A percentile compares a stretch with the other conserved stretches of the same genome.
These are phyloP conservation scores for Cataglyphis rosenhaueri DNA, from an alignment of 2,888 invertebrate species.

Conservation along the genomic window DNA sequence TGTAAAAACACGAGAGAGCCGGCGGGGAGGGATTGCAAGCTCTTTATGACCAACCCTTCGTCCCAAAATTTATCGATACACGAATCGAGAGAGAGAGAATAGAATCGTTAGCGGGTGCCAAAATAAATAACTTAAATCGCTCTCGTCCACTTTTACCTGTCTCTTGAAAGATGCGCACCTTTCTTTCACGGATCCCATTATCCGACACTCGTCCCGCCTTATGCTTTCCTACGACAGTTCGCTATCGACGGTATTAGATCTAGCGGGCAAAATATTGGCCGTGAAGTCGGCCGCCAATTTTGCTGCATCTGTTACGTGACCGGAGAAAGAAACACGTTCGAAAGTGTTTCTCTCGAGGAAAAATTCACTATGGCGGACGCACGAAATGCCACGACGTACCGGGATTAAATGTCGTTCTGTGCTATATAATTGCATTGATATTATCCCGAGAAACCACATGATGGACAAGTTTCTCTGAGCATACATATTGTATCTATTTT, in stretches of 20 bases:
- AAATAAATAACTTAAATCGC: slow-evolving; percentile 66
- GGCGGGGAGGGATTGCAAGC: slow-evolving; percentile 43
- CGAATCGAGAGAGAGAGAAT: slow-evolving; percentile 60
- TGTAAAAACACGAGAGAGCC: slow-evolving; percentile 51
- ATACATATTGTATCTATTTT: background rate
- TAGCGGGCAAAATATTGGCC: slow-evolving; percentile 55
- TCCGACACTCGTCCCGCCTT: slow-evolving; percentile 53
- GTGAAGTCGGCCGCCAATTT: slow-evolving; percentile 37
- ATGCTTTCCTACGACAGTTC: slow-evolving; percentile 25
- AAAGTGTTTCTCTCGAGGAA: slow-evolving; percentile 44
- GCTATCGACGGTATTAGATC: slow-evolving; percentile 68
- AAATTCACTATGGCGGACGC: slow-evolving; percentile 45
- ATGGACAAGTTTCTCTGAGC: slow-evolving; percentile 39
- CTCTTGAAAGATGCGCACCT: slow-evolving; percentile 51
- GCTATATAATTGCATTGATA: slow-evolving; percentile 36
- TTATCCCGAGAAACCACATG: slow-evolving; percentile 34
- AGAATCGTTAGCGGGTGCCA: slow-evolving; percentile 74
- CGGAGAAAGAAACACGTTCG: slow-evolving; percentile 14
- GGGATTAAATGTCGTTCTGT: slow-evolving; percentile 68
- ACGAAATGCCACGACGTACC: slow-evolving; percentile 68
- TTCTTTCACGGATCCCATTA: slow-evolving; percentile 47
- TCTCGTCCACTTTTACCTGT: slow-evolving; percentile 67
- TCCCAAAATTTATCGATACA: slow-evolving; percentile 56
- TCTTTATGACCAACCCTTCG: slow-evolving; percentile 79
- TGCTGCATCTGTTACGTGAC: slow-evolving; percentile 55